Evolutionary conservation across 2,888 invertebrate species (phyloP).

Genomic region (Carterocephalus palaemon): DNA sequence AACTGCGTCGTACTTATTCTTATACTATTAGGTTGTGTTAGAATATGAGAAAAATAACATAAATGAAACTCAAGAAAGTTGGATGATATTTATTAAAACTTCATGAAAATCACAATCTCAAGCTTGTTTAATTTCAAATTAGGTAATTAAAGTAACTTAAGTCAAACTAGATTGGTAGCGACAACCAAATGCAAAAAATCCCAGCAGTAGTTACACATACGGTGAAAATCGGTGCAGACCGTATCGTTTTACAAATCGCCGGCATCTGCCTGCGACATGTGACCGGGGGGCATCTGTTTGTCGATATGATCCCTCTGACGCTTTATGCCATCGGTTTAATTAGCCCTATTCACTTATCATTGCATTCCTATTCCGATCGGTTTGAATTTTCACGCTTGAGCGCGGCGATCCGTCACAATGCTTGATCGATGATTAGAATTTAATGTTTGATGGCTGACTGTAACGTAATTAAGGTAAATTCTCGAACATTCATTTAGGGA

Average conservation of each 20-base stretch:
- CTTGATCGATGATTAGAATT: constrained; percentile 53
- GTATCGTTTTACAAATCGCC: constrained; percentile 48
- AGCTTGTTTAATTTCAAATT: neutral
- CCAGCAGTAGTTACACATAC: constrained; percentile 6
- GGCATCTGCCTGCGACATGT: constrained; percentile 63
- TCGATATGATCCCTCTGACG: constrained; percentile 37
- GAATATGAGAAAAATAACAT: no score
- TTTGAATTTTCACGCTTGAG: constrained; percentile 58
- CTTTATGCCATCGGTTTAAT: constrained; percentile 64
- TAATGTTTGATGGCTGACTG: constrained; percentile 24
- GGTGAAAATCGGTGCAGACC: constrained; percentile 26
- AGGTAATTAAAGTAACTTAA: neutral
- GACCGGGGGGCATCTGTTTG: constrained; percentile 63
- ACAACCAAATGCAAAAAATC: constrained; percentile 8
- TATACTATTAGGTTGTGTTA: no score
- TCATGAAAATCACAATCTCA: no score
- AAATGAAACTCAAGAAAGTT: no score
- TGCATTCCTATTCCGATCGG: constrained; percentile 61
- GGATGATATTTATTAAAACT: no score
- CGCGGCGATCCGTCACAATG: constrained; percentile 51
- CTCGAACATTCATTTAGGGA: neutral
- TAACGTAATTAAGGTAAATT: constrained; percentile 10
- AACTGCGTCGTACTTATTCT: no score
- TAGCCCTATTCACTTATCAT: constrained; percentile 71
- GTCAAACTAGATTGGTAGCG: neutral